These are phyloP conservation scores for Rhodophaea formosa DNA, from an alignment of 2,888 invertebrate genomes.

Conservation along the genomic window DNA sequence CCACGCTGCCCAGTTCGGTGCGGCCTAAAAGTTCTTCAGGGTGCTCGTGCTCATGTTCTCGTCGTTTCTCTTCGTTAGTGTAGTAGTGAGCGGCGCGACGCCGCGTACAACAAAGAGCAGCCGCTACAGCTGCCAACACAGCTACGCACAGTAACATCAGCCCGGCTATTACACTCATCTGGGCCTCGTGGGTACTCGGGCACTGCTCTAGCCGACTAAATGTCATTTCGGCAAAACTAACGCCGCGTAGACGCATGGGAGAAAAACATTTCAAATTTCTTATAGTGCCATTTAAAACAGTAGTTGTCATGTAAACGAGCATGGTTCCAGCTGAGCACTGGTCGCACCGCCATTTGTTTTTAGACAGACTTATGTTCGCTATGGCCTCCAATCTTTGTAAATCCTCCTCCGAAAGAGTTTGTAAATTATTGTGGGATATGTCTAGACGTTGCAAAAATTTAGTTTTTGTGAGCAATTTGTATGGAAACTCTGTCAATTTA, in stretches of 20 bases:
- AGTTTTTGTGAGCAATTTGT: conserved; percentile 78
- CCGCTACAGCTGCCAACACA: conserved; percentile 77
- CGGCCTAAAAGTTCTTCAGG: conserved; percentile 62
- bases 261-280: conserved; percentile 80
- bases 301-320: conserved; percentile 79
- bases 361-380: conserved; percentile 75
- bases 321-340: conserved; percentile 83
- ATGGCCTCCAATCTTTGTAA: conserved; percentile 82
- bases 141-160: conserved; percentile 65
- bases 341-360: conserved; percentile 86
- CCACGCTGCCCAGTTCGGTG: conserved; percentile 60
- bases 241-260: conserved; percentile 79
- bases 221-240: conserved; percentile 49
- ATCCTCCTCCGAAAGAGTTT: conserved; percentile 81
- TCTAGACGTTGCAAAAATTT: conserved; percentile 84
- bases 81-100: conserved; percentile 88
- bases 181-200: conserved; percentile 75
- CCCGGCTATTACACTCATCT: conserved; percentile 80
- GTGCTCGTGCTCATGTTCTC: conserved; percentile 63
- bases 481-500: conserved; percentile 81
- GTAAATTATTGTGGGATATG: conserved; percentile 87
- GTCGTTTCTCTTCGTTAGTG: conserved; percentile 87
- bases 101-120: conserved; percentile 84
- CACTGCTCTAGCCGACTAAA: conserved; percentile 64
- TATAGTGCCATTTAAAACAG: conserved; percentile 72